Evolutionary conservation across 2,113 vertebrate species (phyloP).

Genomic region (Stegostoma tigrinum): DNA sequence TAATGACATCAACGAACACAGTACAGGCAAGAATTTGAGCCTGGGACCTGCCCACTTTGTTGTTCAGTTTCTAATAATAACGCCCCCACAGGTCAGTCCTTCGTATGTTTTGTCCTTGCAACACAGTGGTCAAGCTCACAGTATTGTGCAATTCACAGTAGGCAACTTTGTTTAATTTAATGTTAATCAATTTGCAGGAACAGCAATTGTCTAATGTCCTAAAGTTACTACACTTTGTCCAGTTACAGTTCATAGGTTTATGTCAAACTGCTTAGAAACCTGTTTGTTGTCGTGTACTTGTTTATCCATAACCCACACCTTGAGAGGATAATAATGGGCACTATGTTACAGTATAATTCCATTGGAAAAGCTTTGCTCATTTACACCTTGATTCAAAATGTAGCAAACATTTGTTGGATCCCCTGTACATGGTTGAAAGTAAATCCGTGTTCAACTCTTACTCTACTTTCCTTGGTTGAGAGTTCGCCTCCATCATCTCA

Average conservation of each 20-base stretch:
- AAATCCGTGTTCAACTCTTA: not conserved
- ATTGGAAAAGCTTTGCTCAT: not conserved
- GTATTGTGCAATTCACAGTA: not conserved
- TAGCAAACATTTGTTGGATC: not conserved
- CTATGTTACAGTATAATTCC: not conserved
- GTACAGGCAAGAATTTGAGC: not conserved
- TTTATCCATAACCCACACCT: not conserved
- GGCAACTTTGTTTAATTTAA: not conserved
- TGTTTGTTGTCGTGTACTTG: not conserved
- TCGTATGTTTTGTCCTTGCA: not conserved
- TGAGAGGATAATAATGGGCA: not conserved
- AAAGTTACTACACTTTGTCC: not conserved
- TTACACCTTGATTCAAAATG: not conserved
- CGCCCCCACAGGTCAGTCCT: not conserved
- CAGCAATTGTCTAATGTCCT: not conserved
- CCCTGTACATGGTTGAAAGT: not conserved
- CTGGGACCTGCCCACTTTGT: not conserved
- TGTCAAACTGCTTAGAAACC: not conserved
- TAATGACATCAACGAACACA: not conserved
- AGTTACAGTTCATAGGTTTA: not conserved
- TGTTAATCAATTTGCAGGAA: not conserved
- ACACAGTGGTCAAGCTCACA: not conserved
- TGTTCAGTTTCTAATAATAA: not conserved
- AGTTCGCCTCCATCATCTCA: not conserved
- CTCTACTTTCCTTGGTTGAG: not conserved